phyloP scores from a whole-genome alignment of 1,140 invertebrate genomes.

The Drosophila lacertosa region DNA sequence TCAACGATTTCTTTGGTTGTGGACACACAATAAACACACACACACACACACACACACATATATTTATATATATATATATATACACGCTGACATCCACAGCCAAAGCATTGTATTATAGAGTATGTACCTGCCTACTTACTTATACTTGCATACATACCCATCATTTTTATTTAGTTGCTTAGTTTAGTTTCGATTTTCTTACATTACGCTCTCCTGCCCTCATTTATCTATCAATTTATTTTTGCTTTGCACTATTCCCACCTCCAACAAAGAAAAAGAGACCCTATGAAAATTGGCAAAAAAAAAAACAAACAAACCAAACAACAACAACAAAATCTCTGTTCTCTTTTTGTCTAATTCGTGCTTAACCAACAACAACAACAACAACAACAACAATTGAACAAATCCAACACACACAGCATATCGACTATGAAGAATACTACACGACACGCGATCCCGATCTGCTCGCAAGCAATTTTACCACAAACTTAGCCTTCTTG shows the following conservation, averaged over 20 bases:
- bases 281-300: slow-evolving; percentile 16
- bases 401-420: slow-evolving; percentile 86
- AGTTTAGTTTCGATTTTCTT: slow-evolving; percentile 5
- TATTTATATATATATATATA: not conserved
- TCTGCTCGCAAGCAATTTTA: slow-evolving; percentile 94
- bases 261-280: slow-evolving; percentile 16
- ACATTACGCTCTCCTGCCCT: not conserved
- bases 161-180: slow-evolving; percentile 15
- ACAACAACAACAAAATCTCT: slow-evolving; percentile 21
- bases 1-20: slow-evolving; percentile 26
- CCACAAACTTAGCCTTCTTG: slow-evolving; percentile 94
- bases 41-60: slow-evolving; percentile 4
- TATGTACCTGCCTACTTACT: not conserved
- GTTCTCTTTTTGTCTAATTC: slow-evolving; percentile 47
- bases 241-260: slow-evolving; percentile 21
- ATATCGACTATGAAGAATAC: slow-evolving; percentile 96
- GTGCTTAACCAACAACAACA: slow-evolving; percentile 43
- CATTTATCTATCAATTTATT: slow-evolving; percentile 20
- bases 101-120: slow-evolving; percentile 28
- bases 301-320: not conserved
- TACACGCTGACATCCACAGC: slow-evolving; percentile 12
- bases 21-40: slow-evolving; percentile 26
- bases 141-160: not conserved
- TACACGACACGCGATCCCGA: slow-evolving; percentile 96
- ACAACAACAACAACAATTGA: slow-evolving; percentile 46